Percentiles rank a stretch among this genome's conserved stretches.
Conservation (phyloP, 1,140 invertebrate genomes). For the Panagrolaimus sp. region DNA sequence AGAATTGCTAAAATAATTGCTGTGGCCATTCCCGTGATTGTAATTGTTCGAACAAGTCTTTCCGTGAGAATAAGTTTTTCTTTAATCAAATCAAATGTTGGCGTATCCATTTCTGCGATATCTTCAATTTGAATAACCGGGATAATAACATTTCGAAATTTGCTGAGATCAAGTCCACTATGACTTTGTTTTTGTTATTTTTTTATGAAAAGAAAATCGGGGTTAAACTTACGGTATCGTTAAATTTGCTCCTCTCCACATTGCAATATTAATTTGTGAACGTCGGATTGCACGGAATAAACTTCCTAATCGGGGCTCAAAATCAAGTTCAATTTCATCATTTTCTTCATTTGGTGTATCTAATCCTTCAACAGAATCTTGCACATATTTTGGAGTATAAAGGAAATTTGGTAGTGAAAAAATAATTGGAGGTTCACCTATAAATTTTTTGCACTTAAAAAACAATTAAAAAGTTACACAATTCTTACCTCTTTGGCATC, state of each 20-base stretch:
- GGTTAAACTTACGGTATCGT: conserved; percentile 31
- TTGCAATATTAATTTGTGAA: conserved; percentile 47
- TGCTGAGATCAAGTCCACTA: conserved; percentile 31
- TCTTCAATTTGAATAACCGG: conserved; percentile 42
- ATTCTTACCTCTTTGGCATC: conserved; percentile 44
- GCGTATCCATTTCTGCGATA: conserved; percentile 33
- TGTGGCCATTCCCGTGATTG: conserved; percentile 1
- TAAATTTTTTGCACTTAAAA: conserved; percentile 21
- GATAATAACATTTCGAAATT: conserved; percentile 41
- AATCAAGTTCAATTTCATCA: conserved; percentile 57
- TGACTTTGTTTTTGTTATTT: not conserved
- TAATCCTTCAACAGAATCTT: conserved; percentile 42
- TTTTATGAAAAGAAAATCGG: not conserved
- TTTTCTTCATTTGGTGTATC: conserved; percentile 36
- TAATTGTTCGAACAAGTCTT: conserved; percentile 1
- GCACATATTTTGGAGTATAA: conserved; percentile 42
- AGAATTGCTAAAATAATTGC: not conserved
- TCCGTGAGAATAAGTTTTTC: conserved; percentile 32
- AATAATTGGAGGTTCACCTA: conserved; percentile 53
- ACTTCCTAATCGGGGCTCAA: conserved; percentile 23
- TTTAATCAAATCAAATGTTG: conserved; percentile 38
- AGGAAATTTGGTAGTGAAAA: conserved; percentile 58
- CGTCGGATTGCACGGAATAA: conserved; percentile 37
- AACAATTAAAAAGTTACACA: not conserved
- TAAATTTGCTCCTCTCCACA: conserved; percentile 39